A percentile compares a stretch with the other conserved stretches of the same genome.
Conservation (phyloP, 2,888 invertebrate species). For the Anticlea derivata region DNA sequence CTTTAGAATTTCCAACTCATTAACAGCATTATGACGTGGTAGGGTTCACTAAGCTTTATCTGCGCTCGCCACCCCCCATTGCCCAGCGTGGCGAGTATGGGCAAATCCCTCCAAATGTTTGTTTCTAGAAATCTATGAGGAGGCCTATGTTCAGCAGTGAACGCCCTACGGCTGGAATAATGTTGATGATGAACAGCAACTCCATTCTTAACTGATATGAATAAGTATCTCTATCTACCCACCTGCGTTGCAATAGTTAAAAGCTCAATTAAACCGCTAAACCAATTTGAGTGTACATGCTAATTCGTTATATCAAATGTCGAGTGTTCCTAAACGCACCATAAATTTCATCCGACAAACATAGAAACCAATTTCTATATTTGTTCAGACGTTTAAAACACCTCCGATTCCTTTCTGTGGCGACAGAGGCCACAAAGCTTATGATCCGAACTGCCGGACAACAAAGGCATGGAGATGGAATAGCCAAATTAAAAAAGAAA, state of each 20-base stretch:
- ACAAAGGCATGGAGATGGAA: constrained; percentile 65
- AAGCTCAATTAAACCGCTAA: constrained; percentile 48
- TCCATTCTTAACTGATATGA: no score
- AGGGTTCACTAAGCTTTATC: no score
- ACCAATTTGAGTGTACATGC: constrained; percentile 58
- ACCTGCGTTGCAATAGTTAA: constrained; percentile 13
- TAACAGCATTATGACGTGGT: constrained; percentile 16
- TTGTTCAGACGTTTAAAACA: constrained; percentile 52
- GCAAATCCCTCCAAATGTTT: no score
- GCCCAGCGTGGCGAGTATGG: no score
- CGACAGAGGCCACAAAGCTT: constrained; percentile 49
- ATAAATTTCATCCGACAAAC: constrained; percentile 64
- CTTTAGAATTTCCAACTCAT: constrained; percentile 28
- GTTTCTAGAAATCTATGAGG: no score
- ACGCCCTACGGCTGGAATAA: no score
- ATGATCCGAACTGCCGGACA: constrained; percentile 56
- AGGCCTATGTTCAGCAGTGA: no score
- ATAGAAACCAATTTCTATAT: constrained; percentile 61
- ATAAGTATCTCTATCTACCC: not conserved
- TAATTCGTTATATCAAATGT: constrained; percentile 59
- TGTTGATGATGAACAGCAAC: no score
- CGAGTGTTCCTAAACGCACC: constrained; percentile 53
- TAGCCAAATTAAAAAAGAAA: constrained; percentile 65
- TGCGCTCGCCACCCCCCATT: no score
- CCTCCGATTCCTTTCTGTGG: constrained; percentile 41